phyloP scores from a whole-genome alignment of 1,140 invertebrate genomes.

The Brachionus angularis region DNA sequence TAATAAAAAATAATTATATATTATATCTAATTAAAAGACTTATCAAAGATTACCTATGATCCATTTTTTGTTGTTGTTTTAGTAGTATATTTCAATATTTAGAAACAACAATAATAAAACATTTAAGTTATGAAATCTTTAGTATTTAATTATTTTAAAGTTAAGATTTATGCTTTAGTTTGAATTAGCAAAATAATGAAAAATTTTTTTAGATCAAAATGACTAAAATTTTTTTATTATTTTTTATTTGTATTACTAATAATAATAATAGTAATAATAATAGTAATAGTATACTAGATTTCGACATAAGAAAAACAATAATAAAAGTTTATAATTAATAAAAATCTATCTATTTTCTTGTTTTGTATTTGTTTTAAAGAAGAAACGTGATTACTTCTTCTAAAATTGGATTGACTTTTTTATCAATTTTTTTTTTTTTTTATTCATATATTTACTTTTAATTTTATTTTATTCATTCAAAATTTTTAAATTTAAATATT shows the following conservation, averaged over 20 bases:
- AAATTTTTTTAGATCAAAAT: slow-evolving; percentile 29
- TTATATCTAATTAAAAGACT: too few species aligned
- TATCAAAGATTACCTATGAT: too few species aligned
- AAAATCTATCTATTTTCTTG: slow-evolving; percentile 6
- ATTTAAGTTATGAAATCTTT: slow-evolving; percentile 39
- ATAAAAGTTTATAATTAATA: too few species aligned
- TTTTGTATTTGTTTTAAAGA: neutral
- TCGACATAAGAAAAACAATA: neutral
- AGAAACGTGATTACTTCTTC: slow-evolving; percentile 25
- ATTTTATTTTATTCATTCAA: neutral
- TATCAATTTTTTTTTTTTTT: slow-evolving; percentile 16
- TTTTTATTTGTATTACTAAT: slow-evolving; percentile 37
- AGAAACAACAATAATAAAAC: slow-evolving; percentile 33
- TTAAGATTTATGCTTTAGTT: slow-evolving; percentile 37
- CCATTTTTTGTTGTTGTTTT: too few species aligned
- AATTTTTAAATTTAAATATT: too few species aligned
- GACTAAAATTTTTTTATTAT: slow-evolving; percentile 14
- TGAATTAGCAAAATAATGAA: too few species aligned
- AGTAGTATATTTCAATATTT: neutral
- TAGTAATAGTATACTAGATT: slow-evolving; percentile 26
- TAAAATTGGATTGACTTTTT: slow-evolving; percentile 32
- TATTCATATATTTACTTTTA: slow-evolving; percentile 36
- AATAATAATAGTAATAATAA: slow-evolving; percentile 12
- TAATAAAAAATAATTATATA: too few species aligned
- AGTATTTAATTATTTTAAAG: slow-evolving; percentile 40